Evolutionary conservation across 2,797 vertebrate genomes (phyloP).

Genomic region (Clarias pachynema): DNA sequence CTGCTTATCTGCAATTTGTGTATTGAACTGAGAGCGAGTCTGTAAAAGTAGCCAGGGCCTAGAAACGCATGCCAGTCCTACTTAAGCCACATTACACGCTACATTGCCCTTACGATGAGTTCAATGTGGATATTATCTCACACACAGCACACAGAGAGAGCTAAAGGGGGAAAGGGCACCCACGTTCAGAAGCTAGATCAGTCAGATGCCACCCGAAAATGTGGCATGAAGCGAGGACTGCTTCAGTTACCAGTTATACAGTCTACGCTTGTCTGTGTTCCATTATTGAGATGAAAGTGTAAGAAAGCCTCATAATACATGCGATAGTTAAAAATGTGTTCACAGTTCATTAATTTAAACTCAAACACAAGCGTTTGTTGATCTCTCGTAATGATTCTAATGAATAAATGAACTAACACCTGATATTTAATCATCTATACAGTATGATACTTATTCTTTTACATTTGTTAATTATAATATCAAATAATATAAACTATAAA

Average conservation of each 20-base stretch:
- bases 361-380: neutral
- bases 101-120: constrained; percentile 81
- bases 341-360: constrained; percentile 7
- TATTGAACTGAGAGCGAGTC: constrained; percentile 73
- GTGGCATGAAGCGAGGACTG: neutral
- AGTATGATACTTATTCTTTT: neutral
- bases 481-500: neutral
- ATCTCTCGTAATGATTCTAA: neutral
- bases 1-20: constrained; percentile 78
- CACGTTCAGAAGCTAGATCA: constrained; percentile 76
- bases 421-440: neutral
- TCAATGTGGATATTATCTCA: constrained; percentile 82
- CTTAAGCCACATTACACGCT: constrained; percentile 83
- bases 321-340: constrained; percentile 6
- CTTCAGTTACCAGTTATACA: constrained; percentile 19
- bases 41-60: constrained; percentile 77
- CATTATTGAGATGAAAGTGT: neutral
- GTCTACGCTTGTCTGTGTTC: neutral
- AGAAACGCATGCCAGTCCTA: constrained; percentile 81
- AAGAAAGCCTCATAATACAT: neutral
- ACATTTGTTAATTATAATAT: neutral
- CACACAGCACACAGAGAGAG: constrained; percentile 70
- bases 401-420: neutral
- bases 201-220: constrained; percentile 69
- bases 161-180: constrained; percentile 54